Conservation (phyloP, 2,888 invertebrate genomes). For the Lumbricus terrestris region DNA sequence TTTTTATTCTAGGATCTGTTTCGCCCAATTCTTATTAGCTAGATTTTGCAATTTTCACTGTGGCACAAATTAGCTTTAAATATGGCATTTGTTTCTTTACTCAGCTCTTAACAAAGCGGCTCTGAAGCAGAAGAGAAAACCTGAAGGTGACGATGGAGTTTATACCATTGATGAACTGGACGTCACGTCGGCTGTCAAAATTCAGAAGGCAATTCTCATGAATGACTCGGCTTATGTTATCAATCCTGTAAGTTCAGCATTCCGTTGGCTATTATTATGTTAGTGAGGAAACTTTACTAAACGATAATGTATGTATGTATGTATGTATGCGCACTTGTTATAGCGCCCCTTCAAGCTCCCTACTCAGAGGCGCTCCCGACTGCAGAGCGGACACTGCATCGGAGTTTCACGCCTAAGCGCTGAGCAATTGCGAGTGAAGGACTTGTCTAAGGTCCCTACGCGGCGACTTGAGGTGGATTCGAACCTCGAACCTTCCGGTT, state of each 20-base stretch:
- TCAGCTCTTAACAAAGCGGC: background rate
- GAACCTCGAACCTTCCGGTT: no score
- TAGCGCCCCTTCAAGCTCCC: no score
- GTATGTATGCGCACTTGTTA: no score
- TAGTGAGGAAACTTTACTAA: background rate
- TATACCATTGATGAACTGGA: background rate
- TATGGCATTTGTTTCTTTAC: background rate
- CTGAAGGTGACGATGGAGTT: background rate
- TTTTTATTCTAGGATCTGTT: background rate
- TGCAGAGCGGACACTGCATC: no score
- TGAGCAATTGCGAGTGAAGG: no score
- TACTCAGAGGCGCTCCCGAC: no score
- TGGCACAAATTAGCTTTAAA: background rate
- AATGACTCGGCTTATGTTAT: slow-evolving; percentile 4
- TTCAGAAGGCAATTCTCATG: background rate
- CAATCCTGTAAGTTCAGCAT: background rate
- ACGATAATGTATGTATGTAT: no score
- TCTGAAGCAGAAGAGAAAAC: background rate
- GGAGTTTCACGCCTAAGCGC: no score
- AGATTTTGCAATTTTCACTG: background rate
- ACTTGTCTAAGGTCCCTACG: no score
- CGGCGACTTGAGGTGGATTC: no score
- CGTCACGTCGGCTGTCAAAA: background rate
- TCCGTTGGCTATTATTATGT: background rate
- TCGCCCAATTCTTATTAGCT: background rate